These are phyloP conservation scores for Cosmia trapezina DNA, from an alignment of 2,888 invertebrate species.

Conservation along the genomic window DNA sequence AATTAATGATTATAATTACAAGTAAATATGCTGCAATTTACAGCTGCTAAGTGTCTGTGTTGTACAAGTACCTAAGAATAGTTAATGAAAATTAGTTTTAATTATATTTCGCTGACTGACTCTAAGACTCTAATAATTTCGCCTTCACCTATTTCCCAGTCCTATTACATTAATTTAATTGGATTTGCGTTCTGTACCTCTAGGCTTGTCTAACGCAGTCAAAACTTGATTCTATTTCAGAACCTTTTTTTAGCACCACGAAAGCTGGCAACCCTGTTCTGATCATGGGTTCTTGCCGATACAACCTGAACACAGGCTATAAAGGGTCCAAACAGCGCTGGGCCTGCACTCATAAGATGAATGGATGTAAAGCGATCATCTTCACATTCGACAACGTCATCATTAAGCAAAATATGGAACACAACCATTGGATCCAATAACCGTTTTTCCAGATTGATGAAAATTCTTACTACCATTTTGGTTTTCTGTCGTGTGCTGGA, in stretches of 20 bases:
- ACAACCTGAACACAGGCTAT: conserved; percentile 32
- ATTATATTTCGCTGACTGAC: too few relatives aligned
- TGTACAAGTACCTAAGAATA: too few relatives aligned
- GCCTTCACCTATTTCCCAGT: too few relatives aligned
- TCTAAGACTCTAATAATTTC: too few relatives aligned
- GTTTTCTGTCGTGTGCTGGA: neutral
- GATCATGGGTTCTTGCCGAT: conserved; percentile 43
- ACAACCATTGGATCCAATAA: conserved; percentile 5
- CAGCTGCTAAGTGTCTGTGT: too few relatives aligned
- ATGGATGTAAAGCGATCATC: conserved; percentile 40
- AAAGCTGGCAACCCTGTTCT: conserved; percentile 58
- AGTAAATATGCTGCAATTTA: too few relatives aligned
- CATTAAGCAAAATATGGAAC: conserved; percentile 3
- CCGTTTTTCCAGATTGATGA: neutral
- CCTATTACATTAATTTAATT: too few relatives aligned
- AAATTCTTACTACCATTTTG: neutral
- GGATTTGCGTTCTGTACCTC: too few relatives aligned
- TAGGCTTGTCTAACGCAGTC: too few relatives aligned
- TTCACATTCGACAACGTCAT: conserved; percentile 17
- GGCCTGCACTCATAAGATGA: conserved; percentile 30
- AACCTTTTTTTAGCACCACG: conserved; percentile 35
- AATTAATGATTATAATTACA: too few relatives aligned
- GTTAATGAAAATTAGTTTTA: too few relatives aligned
- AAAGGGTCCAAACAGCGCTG: conserved; percentile 46
- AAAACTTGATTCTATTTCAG: conserved; percentile 32